Evolutionary conservation across 2,888 invertebrate species (phyloP).

Genomic region (Cerastis leucographa): DNA sequence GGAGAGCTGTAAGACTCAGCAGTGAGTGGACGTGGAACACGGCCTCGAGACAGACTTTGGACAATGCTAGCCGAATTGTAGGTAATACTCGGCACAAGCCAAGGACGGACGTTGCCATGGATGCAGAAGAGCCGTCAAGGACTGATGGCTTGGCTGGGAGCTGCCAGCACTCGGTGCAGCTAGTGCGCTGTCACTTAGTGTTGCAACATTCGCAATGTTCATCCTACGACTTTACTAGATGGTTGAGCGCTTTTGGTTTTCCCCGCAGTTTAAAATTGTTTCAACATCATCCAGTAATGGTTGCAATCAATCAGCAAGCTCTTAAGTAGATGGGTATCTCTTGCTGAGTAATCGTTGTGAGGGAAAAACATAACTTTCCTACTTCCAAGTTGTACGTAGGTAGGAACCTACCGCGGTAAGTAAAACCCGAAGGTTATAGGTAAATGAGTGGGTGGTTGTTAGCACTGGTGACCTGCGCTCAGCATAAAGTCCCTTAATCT

Average conservation of each 20-base stretch:
- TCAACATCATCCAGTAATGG: not conserved
- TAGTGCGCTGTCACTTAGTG: too few species aligned
- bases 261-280: not conserved
- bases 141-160: not conserved
- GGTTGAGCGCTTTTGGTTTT: not conserved
- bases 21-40: too few species aligned
- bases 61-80: too few species aligned
- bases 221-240: not conserved
- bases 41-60: too few species aligned
- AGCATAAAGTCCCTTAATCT: not conserved
- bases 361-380: conserved; percentile 18
- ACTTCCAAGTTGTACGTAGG: not conserved
- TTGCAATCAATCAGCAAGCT: not conserved
- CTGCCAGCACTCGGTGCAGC: not conserved
- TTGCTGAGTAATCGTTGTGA: not conserved
- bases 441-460: not conserved
- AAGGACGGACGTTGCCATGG: not conserved
- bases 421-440: conserved; percentile 30
- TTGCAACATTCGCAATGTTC: not conserved
- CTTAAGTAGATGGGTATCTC: conserved; percentile 1
- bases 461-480: not conserved
- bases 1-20: too few species aligned
- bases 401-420: conserved; percentile 18
- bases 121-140: not conserved
- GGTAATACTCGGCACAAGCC: too few species aligned